A percentile compares a stretch with the other conserved stretches of the same genome.
These are phyloP conservation scores for Bolborhynchus lineola DNA, from an alignment of 2,113 vertebrate species.

Conservation along the genomic window DNA sequence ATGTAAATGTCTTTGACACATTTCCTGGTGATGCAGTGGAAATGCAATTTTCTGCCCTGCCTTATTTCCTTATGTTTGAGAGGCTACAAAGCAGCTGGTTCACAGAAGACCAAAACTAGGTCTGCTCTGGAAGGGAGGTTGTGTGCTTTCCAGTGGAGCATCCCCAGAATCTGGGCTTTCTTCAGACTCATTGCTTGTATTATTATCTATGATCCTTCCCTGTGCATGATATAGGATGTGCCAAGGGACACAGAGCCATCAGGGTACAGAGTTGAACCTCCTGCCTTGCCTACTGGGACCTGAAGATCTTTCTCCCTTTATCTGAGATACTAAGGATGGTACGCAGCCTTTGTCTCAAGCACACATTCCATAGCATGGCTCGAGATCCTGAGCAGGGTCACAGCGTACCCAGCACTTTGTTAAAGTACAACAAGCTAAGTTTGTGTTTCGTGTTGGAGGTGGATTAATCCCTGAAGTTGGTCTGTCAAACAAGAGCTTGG, in stretches of 20 bases:
- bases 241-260: background rate
- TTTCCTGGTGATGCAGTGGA: background rate
- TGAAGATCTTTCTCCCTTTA: background rate
- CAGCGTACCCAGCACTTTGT: background rate
- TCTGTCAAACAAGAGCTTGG: background rate
- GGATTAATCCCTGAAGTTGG: background rate
- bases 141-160: background rate
- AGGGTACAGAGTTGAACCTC: background rate
- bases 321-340: fast-evolving
- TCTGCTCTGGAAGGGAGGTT: background rate
- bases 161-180: background rate
- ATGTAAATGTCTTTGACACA: background rate
- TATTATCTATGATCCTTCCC: background rate
- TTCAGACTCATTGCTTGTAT: background rate
- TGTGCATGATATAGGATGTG: background rate
- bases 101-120: background rate
- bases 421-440: background rate
- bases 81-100: background rate
- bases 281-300: background rate
- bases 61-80: background rate
- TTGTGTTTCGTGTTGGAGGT: background rate
- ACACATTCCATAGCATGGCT: background rate
- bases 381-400: background rate
- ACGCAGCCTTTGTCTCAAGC: background rate
- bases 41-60: background rate